These are phyloP conservation scores for Amniataba percoides DNA, from an alignment of 2,797 vertebrate species.

Conservation along the genomic window DNA sequence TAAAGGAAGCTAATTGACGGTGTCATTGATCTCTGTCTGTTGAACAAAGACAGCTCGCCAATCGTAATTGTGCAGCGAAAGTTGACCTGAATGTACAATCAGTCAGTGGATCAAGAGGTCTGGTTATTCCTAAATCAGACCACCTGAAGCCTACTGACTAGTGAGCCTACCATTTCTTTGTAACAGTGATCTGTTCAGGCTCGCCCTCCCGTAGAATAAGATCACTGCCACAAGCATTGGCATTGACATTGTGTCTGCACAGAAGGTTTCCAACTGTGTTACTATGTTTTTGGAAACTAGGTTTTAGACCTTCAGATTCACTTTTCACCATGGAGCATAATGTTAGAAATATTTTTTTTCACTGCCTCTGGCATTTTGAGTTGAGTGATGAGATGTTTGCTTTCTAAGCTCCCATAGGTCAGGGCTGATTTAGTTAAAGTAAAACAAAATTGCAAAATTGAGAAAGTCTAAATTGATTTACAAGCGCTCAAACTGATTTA, in stretches of 20 bases:
- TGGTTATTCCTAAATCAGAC: not conserved
- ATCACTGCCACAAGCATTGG: not conserved
- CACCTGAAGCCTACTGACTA: not conserved
- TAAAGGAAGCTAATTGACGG: not conserved
- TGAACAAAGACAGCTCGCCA: not conserved
- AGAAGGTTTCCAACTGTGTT: constrained; percentile 20
- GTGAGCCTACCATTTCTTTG: not conserved
- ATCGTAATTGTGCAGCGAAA: not conserved
- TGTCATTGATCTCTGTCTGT: not conserved
- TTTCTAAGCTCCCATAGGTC: constrained; percentile 11
- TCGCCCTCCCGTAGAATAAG: not conserved
- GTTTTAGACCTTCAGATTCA: constrained; percentile 5
- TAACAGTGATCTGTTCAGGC: not conserved
- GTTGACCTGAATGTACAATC: not conserved
- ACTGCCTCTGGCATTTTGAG: constrained; percentile 15
- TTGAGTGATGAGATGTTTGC: constrained; percentile 26
- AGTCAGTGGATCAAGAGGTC: not conserved
- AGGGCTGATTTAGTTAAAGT: constrained; percentile 22
- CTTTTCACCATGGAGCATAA: not conserved
- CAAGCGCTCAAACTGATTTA: constrained; percentile 8
- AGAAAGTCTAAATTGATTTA: constrained; percentile 4
- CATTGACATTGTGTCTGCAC: constrained; percentile 11
- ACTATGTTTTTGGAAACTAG: not conserved
- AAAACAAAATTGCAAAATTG: constrained; percentile 12
- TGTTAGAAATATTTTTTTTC: constrained; percentile 23